Conservation (phyloP, 2,113 vertebrate species). For the Misgurnus anguillicaudatus region DNA sequence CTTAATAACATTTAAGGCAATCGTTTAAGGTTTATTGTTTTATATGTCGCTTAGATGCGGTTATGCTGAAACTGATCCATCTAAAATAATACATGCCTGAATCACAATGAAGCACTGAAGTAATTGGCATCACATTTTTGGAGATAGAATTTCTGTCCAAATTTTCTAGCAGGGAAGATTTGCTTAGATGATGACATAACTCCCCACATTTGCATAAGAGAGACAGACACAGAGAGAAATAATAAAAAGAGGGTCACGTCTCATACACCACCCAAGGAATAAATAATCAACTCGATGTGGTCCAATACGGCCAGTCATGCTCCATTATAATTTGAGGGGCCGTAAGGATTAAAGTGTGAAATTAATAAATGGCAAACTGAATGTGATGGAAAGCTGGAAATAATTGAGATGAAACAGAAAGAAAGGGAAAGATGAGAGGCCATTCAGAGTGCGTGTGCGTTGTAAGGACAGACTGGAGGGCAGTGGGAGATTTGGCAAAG, state of each 20-base stretch:
- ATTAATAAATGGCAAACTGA: slow-evolving; percentile 50
- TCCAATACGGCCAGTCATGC: slow-evolving; percentile 52
- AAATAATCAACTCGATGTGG: slow-evolving; percentile 36
- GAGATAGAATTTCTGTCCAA: background rate
- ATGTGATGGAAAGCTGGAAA: slow-evolving; percentile 27
- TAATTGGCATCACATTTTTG: background rate
- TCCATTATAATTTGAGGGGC: slow-evolving; percentile 58
- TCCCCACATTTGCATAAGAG: background rate
- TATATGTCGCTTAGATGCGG: too few species aligned
- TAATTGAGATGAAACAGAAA: slow-evolving; percentile 14
- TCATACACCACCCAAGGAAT: slow-evolving; percentile 18
- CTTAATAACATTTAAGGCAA: too few species aligned
- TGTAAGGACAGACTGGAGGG: slow-evolving; percentile 52
- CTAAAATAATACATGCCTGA: too few species aligned
- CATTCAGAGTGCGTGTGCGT: slow-evolving; percentile 23
- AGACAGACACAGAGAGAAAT: slow-evolving; percentile 12
- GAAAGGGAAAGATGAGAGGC: slow-evolving; percentile 21
- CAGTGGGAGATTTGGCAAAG: slow-evolving; percentile 62
- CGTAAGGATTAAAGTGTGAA: slow-evolving; percentile 54
- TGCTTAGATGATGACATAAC: background rate
- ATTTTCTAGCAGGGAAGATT: background rate
- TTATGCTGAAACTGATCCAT: too few species aligned
- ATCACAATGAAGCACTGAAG: too few species aligned
- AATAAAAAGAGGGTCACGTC: background rate
- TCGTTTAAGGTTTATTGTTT: too few species aligned